Conservation (phyloP, 2,113 vertebrate genomes). For the Mus pahari region DNA sequence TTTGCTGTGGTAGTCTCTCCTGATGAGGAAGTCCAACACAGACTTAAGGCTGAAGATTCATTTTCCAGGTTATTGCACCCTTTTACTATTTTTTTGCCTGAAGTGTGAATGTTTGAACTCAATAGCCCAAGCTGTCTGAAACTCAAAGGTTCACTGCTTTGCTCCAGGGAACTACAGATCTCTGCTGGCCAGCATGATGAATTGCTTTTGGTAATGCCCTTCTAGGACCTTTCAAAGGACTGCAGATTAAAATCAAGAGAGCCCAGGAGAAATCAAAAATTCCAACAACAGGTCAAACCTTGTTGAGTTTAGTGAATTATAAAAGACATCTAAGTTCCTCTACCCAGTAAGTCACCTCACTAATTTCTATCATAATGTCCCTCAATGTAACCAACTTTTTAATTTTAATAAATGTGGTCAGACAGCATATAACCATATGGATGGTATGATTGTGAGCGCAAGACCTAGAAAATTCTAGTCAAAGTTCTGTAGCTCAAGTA, state of each 20-base stretch:
- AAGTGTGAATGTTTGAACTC: slow-evolving; percentile 54
- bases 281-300: slow-evolving; percentile 55
- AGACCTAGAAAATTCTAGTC: slow-evolving; percentile 20
- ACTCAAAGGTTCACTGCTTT: slow-evolving; percentile 70
- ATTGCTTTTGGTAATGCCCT: slow-evolving; percentile 68
- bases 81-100: slow-evolving; percentile 57
- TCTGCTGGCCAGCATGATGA: slow-evolving; percentile 68
- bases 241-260: slow-evolving; percentile 69
- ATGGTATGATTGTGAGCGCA: background rate
- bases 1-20: background rate
- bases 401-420: background rate
- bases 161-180: slow-evolving; percentile 68
- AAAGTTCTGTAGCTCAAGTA: slow-evolving; percentile 18
- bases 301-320: slow-evolving; percentile 46
- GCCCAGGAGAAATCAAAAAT: slow-evolving; percentile 67
- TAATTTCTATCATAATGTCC: background rate
- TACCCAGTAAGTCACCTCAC: slow-evolving; percentile 21
- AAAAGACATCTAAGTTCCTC: slow-evolving; percentile 44
- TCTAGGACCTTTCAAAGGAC: slow-evolving; percentile 67
- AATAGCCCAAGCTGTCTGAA: slow-evolving; percentile 59
- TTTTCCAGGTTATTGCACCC: slow-evolving; percentile 50
- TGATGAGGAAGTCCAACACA: slow-evolving; percentile 8
- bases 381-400: background rate
- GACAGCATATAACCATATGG: background rate
- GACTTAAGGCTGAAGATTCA: background rate